A percentile compares a stretch with the other conserved stretches of the same genome.
Evolutionary conservation across 2,113 vertebrate species (phyloP).

Genomic region (Barbus barbus): DNA sequence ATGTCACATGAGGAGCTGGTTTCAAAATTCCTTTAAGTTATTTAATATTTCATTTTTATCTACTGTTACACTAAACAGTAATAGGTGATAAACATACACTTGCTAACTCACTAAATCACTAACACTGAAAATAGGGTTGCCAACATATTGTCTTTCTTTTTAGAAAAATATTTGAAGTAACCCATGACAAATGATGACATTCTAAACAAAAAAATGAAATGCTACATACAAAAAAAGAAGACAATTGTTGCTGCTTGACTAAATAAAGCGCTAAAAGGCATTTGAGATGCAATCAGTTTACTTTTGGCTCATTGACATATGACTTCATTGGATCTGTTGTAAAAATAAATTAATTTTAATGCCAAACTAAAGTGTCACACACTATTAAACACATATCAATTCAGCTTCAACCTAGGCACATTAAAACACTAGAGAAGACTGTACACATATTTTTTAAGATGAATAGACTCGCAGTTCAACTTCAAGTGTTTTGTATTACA

Average conservation of each 20-base stretch:
- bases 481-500: slow-evolving; percentile 11
- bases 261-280: not conserved
- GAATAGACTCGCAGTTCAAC: not conserved
- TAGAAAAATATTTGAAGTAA: not conserved
- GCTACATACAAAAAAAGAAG: too few species aligned
- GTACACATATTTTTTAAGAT: not conserved
- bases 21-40: not conserved
- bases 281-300: not conserved
- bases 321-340: slow-evolving; percentile 1
- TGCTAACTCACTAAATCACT: not conserved
- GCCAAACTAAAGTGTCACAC: not conserved
- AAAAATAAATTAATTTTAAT: not conserved
- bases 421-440: slow-evolving; percentile 12
- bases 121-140: not conserved
- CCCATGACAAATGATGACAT: not conserved
- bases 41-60: not conserved
- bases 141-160: not conserved
- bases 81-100: not conserved
- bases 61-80: not conserved
- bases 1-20: not conserved
- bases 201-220: not conserved
- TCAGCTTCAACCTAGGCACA: not conserved
- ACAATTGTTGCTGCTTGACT: not conserved
- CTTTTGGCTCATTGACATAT: not conserved
- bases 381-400: not conserved